Base-by-base conservation (phyloP, 1,140 invertebrate genomes). In the Cepaea nemoralis region DNA sequence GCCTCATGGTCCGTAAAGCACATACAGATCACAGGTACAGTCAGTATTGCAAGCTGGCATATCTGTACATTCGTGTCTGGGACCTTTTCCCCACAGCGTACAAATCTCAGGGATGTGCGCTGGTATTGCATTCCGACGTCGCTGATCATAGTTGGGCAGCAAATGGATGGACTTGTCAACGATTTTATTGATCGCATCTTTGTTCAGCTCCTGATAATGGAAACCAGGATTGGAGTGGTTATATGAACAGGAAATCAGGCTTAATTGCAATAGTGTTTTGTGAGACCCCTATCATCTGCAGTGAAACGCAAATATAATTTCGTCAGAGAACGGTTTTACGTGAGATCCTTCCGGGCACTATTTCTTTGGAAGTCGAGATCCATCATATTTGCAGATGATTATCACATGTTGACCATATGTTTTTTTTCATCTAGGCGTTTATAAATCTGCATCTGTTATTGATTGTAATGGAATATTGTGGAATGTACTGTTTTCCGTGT, bases 261-360 rank as follows among this genome's bases (percentile, higher is more conserved):
- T 63, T 31, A 31, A 63, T 63, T 63, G 59, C n/a, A 1, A 6
- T 2, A 31, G 59, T 31, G n/a, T n/a, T 12, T 31, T 63, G 59
- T 63, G 59, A 31, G 27, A 63, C 27, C 27, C n/a, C 14, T 63
- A 31, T 63, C 59, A 63, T n/a, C 59, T 63, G 59, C 59, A 31
- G 16, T 63, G 59, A 63, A 63, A 2, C 6, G 59, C 59, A 63
- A 63, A 63, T 31, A 63, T 63, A 74, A 74, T 22, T 48, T 74
- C 39, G 5, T 48, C 81, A 24, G 77, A 63, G 69, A 27, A n/a
- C 69, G 48, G 42, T 76, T 59, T 22, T 71, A 77, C 1, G 59
- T 40, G 69, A 80, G 76, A 59, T 83, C 79, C 45, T 82, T 67
- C 66, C 82, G 82, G 33, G n/a, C 59, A 31, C 6, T 63, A 27